Conservation (phyloP, 2,113 vertebrate genomes). For the Platysternon megacephalum region DNA sequence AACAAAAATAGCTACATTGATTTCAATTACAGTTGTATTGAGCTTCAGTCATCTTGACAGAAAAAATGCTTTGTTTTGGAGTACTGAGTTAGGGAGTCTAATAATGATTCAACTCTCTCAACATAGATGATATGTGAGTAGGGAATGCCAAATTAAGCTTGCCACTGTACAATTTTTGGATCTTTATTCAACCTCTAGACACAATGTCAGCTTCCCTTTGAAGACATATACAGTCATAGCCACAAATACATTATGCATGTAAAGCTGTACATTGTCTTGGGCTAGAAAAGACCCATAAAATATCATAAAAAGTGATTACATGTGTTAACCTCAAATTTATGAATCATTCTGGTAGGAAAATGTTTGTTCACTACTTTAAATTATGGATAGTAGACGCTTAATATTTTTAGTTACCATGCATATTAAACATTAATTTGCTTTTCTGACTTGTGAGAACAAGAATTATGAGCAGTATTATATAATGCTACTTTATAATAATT, state of each 20-base stretch:
- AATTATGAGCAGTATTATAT: background rate
- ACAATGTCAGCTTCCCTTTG: background rate
- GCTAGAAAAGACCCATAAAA: background rate
- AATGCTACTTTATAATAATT: background rate
- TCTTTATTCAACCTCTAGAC: background rate
- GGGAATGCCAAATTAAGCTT: background rate
- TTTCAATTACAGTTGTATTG: background rate
- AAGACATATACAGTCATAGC: background rate
- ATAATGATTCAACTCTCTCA: background rate
- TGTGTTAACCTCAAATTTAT: background rate
- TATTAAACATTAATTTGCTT: background rate
- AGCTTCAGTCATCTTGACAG: background rate
- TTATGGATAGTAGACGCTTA: background rate
- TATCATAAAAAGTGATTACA: background rate
- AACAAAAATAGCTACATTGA: background rate
- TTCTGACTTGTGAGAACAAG: background rate
- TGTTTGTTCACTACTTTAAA: background rate
- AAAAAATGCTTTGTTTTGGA: background rate
- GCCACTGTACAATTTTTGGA: background rate
- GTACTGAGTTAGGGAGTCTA: background rate
- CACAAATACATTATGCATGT: background rate
- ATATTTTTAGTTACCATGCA: background rate
- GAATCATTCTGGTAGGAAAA: background rate
- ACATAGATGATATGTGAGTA: background rate
- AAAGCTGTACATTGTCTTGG: background rate